phyloP scores from a whole-genome alignment of 2,797 vertebrate genomes.

The Sebastes hopkinsi region DNA sequence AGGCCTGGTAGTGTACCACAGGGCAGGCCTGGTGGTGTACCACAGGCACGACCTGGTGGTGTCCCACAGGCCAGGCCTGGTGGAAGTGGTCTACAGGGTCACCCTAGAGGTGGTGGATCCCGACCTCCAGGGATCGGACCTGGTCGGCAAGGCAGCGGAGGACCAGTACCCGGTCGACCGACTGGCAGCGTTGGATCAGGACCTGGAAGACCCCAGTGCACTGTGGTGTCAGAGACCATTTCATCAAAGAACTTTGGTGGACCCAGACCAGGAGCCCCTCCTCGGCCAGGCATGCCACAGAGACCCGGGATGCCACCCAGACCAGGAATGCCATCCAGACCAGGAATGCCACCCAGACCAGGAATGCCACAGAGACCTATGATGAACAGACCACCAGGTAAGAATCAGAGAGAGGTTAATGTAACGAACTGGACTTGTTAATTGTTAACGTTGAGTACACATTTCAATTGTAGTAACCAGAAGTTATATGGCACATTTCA shows the following conservation, averaged over 20 bases:
- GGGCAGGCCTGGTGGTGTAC: conserved; percentile 10
- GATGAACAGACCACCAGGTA: conserved; percentile 86
- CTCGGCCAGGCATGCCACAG: conserved; percentile 76
- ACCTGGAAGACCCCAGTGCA: conserved; percentile 89
- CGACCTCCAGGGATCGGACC: conserved; percentile 45
- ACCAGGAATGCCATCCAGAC: conserved; percentile 60
- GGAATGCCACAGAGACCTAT: conserved; percentile 73
- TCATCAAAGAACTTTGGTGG: conserved; percentile 92
- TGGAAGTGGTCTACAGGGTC: conserved; percentile 42
- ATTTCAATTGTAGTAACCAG: background rate
- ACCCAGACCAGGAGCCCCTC: conserved; percentile 53
- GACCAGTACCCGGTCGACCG: conserved; percentile 44
- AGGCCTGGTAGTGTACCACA: conserved; percentile 4
- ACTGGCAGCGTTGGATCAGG: conserved; percentile 56
- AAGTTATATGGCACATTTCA: background rate
- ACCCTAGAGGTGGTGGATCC: conserved; percentile 39
- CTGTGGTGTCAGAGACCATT: conserved; percentile 96
- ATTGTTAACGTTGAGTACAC: background rate
- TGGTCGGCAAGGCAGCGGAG: conserved; percentile 40
- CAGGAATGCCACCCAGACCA: conserved; percentile 78
- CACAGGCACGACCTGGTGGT: conserved; percentile 29
- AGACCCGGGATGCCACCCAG: conserved; percentile 81
- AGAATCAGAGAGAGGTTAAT: background rate
- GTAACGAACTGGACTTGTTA: background rate
- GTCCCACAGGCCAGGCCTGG: conserved; percentile 51